Evolutionary conservation across 1,140 invertebrate species (phyloP).

Genomic region (Calliphora vicina): DNA sequence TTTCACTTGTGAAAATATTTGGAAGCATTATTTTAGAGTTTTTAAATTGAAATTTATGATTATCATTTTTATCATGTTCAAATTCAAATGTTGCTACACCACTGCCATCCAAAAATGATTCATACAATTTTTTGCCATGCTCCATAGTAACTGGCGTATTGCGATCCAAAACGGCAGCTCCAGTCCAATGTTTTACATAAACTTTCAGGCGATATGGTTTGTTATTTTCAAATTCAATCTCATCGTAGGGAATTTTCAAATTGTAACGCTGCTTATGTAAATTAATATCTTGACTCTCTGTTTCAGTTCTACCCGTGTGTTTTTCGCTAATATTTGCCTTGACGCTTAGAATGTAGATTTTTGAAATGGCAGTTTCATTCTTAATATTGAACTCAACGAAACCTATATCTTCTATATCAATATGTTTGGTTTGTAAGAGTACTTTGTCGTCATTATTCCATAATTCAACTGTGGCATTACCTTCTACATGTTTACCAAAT

Average conservation of each 20-base stretch:
- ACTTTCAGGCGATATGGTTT: slow-evolving; percentile 82
- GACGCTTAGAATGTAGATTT: slow-evolving; percentile 67
- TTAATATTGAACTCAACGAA: slow-evolving; percentile 74
- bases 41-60: slow-evolving; percentile 36
- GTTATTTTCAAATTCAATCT: slow-evolving; percentile 87
- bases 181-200: slow-evolving; percentile 66
- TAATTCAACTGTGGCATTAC: slow-evolving; percentile 74
- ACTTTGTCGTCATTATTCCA: slow-evolving; percentile 50
- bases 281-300: slow-evolving; percentile 75
- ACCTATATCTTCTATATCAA: slow-evolving; percentile 75
- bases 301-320: slow-evolving; percentile 78
- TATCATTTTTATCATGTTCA: slow-evolving; percentile 48
- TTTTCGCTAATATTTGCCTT: slow-evolving; percentile 79
- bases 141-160: not conserved
- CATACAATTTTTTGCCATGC: slow-evolving; percentile 33
- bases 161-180: slow-evolving; percentile 70
- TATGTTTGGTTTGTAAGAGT: slow-evolving; percentile 66
- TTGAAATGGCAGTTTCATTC: slow-evolving; percentile 65
- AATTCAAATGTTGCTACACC: slow-evolving; percentile 77
- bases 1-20: not conserved
- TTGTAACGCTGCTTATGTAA: slow-evolving; percentile 84
- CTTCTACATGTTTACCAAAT: slow-evolving; percentile 80
- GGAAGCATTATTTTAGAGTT: slow-evolving; percentile 36
- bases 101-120: slow-evolving; percentile 65
- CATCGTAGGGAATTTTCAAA: slow-evolving; percentile 81